phyloP scores from a whole-genome alignment of 2,113 vertebrate genomes.

The Chaetodon auriga region DNA sequence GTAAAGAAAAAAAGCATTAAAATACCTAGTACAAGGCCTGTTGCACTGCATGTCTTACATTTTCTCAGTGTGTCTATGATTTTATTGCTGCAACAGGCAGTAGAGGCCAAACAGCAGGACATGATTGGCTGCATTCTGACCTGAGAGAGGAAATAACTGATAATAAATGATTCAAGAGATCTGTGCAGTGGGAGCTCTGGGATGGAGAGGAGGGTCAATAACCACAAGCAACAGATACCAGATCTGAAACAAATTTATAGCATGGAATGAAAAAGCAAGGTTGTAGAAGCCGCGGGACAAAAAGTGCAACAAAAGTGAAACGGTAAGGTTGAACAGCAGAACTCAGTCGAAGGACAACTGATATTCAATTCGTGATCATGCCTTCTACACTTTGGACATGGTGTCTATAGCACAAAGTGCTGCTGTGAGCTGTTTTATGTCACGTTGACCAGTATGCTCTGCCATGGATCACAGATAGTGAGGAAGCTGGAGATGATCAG shows the following conservation, averaged over 20 bases:
- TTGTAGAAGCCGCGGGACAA: not conserved
- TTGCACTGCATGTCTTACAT: not conserved
- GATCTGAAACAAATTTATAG: not conserved
- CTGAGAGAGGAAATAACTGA: constrained; percentile 19
- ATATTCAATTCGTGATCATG: not conserved
- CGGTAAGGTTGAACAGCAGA: not conserved
- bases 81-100: not conserved
- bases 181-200: constrained; percentile 27
- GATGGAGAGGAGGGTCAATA: constrained; percentile 39
- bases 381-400: not conserved
- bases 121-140: not conserved
- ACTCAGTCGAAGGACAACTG: not conserved
- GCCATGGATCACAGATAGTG: not conserved
- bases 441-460: not conserved
- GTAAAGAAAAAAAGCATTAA: not conserved
- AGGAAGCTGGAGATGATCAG: not conserved
- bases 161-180: constrained; percentile 60
- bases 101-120: not conserved
- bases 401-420: not conserved
- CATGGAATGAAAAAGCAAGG: not conserved
- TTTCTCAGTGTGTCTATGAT: not conserved
- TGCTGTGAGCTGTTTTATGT: not conserved
- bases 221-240: constrained; percentile 22
- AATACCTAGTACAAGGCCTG: not conserved
- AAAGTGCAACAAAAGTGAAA: constrained; percentile 2